phyloP scores from a whole-genome alignment of 1,140 invertebrate genomes.

The Drosophila ananassae region DNA sequence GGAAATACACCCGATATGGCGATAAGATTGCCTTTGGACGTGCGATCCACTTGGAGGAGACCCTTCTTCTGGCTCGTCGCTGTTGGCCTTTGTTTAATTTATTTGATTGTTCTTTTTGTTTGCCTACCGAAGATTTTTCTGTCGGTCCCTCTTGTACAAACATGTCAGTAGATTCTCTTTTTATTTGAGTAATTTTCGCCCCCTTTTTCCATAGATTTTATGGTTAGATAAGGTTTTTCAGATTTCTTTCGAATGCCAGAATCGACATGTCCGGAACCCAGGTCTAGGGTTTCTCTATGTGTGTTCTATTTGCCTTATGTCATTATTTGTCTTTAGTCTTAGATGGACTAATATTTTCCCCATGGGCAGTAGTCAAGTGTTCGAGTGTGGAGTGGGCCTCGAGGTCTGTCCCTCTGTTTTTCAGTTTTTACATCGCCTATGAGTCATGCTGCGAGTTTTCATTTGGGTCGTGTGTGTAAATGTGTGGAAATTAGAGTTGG shows the following conservation, averaged over 20 bases:
- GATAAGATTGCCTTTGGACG: constrained; percentile 70
- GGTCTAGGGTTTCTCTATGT: constrained; percentile 20
- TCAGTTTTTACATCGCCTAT: constrained; percentile 32
- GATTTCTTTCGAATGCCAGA: constrained; percentile 51
- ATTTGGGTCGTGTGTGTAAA: constrained; percentile 38
- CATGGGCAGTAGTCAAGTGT: constrained; percentile 68
- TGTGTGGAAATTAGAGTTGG: constrained; percentile 64
- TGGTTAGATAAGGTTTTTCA: constrained; percentile 56
- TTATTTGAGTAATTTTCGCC: constrained; percentile 78
- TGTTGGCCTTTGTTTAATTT: constrained; percentile 74
- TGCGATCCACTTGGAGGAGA: constrained; percentile 57
- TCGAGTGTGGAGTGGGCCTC: constrained; percentile 9
- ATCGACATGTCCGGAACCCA: constrained; percentile 44
- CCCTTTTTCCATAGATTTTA: constrained; percentile 66
- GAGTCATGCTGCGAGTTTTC: constrained; percentile 62
- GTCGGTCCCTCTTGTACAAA: constrained; percentile 63
- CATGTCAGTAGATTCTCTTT: constrained; percentile 63
- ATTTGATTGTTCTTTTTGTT: constrained; percentile 76
- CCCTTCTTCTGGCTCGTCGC: constrained; percentile 38
- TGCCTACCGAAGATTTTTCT: constrained; percentile 50
- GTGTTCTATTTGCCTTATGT: constrained; percentile 63
- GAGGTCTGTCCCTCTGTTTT: constrained; percentile 10
- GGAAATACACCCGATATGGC: constrained; percentile 60
- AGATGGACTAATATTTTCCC: constrained; percentile 76
- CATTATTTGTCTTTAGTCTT: constrained; percentile 75